phyloP scores from a whole-genome alignment of 2,113 vertebrate genomes.

The Oenanthe oenanthe region DNA sequence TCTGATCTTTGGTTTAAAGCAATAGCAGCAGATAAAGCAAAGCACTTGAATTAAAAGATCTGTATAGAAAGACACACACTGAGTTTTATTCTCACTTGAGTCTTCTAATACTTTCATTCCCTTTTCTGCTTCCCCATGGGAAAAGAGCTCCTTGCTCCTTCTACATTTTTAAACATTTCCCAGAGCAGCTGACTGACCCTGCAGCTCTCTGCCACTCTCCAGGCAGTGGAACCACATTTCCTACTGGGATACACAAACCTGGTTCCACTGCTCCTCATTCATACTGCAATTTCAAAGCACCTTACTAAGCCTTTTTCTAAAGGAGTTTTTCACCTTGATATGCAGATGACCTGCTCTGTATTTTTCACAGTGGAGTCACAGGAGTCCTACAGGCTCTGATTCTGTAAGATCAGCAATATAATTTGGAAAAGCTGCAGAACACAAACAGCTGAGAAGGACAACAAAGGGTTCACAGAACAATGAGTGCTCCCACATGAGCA shows the following conservation, averaged over 20 bases:
- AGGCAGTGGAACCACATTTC: background rate
- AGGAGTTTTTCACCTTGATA: background rate
- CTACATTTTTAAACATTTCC: background rate
- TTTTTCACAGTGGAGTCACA: background rate
- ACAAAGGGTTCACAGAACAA: background rate
- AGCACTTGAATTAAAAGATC: background rate
- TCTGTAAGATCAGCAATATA: background rate
- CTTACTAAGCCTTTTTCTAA: background rate
- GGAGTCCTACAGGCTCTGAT: background rate
- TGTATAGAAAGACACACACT: background rate
- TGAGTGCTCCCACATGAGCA: background rate
- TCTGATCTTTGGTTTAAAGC: background rate
- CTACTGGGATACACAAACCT: background rate
- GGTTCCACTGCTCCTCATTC: background rate
- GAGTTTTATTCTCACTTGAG: background rate
- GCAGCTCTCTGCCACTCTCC: background rate
- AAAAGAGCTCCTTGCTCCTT: background rate
- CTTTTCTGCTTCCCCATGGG: background rate
- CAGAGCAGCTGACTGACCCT: background rate
- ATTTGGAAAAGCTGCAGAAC: background rate
- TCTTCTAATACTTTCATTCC: background rate
- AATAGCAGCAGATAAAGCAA: background rate
- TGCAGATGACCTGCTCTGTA: background rate
- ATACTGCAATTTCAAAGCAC: background rate
- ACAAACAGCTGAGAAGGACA: background rate